Evolutionary conservation across 2,113 vertebrate genomes (phyloP).

Genomic region (Brienomyrus longianalis): DNA sequence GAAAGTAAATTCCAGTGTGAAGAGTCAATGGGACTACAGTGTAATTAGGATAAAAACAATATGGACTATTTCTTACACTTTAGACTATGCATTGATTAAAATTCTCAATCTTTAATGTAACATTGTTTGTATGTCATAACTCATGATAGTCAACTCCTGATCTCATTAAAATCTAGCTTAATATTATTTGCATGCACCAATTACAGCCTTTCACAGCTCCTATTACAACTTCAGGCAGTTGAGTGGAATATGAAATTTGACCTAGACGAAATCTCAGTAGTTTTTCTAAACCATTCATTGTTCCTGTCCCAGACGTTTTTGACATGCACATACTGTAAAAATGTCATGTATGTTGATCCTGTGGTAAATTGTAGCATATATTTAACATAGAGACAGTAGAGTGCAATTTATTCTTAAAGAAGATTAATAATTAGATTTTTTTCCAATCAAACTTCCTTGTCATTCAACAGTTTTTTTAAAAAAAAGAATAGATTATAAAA

Average conservation of each 20-base stretch:
- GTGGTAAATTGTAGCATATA: neutral
- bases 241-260: neutral
- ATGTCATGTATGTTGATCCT: neutral
- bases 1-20: neutral
- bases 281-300: neutral
- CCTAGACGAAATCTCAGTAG: neutral
- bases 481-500: neutral
- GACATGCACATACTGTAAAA: neutral
- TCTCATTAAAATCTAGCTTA: neutral
- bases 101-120: neutral
- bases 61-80: neutral
- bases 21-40: neutral
- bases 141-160: neutral
- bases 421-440: neutral
- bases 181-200: neutral
- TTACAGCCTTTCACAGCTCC: neutral
- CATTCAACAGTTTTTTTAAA: neutral
- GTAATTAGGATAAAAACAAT: no score
- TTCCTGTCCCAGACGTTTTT: neutral
- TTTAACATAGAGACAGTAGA: neutral
- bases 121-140: neutral
- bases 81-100: neutral
- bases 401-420: neutral
- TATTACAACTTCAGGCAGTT: neutral
- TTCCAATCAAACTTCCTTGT: neutral